Percentiles rank a stretch among this genome's conserved stretches.
Conservation (phyloP, 53 echinoderm and acorn worm species). For the Holothuria leucospilota region DNA sequence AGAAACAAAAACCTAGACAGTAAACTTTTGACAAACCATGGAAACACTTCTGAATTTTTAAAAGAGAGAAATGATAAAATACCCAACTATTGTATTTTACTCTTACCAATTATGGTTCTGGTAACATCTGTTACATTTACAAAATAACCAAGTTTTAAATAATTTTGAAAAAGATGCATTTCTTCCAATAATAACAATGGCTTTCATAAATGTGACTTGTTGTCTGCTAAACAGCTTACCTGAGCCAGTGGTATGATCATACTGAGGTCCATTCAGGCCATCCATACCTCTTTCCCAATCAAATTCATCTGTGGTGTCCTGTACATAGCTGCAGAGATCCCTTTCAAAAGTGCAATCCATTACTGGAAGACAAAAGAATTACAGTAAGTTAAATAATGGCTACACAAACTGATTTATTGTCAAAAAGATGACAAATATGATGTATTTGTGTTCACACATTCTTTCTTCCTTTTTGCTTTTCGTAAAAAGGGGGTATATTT, state of each 20-base stretch:
- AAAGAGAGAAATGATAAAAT: too few species aligned
- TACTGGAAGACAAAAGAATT: conserved; percentile 37
- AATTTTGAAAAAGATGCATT: too few species aligned
- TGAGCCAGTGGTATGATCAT: conserved; percentile 82
- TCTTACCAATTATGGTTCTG: too few species aligned
- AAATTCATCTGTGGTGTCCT: conserved; percentile 81
- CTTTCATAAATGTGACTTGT: too few species aligned
- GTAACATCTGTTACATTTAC: too few species aligned
- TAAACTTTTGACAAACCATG: too few species aligned
- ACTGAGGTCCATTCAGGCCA: conserved; percentile 71
- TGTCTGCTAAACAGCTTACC: not conserved
- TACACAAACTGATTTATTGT: not conserved
- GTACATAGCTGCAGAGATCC: conserved; percentile 74
- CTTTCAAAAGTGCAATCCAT: conserved; percentile 90
- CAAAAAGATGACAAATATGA: not conserved
- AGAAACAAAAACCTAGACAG: not conserved
- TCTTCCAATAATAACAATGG: too few species aligned
- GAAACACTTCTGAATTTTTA: too few species aligned
- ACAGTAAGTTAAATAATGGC: not conserved
- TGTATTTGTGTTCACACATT: not conserved
- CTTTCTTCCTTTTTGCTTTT: too few species aligned
- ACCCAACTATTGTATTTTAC: too few species aligned
- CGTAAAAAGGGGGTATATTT: too few species aligned
- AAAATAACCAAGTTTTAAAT: too few species aligned
- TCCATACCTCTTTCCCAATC: conserved; percentile 79